Evolutionary conservation across 2,888 invertebrate genomes (phyloP).

Genomic region (Xylota segnis): DNA sequence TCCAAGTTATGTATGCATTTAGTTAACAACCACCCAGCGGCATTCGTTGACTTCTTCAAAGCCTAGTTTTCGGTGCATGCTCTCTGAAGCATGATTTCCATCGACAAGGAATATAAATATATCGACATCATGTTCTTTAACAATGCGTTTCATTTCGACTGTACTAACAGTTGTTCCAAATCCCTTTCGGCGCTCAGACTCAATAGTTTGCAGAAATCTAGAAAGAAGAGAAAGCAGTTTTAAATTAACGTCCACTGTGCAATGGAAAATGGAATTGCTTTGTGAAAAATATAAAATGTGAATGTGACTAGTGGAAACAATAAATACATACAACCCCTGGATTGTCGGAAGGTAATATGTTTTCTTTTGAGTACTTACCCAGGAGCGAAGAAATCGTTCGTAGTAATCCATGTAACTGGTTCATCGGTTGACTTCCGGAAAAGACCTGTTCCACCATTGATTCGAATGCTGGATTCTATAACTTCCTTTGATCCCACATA

Average conservation of each 20-base stretch:
- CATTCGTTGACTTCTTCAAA: conserved; percentile 26
- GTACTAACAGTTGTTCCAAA: conserved; percentile 49
- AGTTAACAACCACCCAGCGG: conserved; percentile 53
- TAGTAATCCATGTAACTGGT: conserved; percentile 63
- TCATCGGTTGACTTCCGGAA: conserved; percentile 42
- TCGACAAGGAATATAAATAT: conserved; percentile 52
- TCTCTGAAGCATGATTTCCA: conserved; percentile 48
- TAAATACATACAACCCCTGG: no score
- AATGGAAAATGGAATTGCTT: no score
- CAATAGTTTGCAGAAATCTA: conserved; percentile 59
- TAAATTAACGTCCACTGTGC: no score
- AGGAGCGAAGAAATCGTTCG: conserved; percentile 59
- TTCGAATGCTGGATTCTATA: conserved; percentile 49
- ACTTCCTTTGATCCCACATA: conserved; percentile 60
- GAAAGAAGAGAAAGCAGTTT: not conserved
- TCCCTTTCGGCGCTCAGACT: conserved; percentile 59
- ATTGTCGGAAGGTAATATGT: no score
- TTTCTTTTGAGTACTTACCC: conserved; percentile 37
- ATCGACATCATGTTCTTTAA: conserved; percentile 43
- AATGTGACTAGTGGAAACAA: no score
- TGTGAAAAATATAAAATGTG: no score
- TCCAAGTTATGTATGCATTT: no score
- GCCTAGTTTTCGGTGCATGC: conserved; percentile 39
- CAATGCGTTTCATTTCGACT: conserved; percentile 59
- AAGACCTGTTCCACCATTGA: conserved; percentile 63